Percentiles rank a stretch among this genome's conserved stretches.
phyloP scores from a whole-genome alignment of 2,888 invertebrate species.

The Sinotaia quadrata region DNA sequence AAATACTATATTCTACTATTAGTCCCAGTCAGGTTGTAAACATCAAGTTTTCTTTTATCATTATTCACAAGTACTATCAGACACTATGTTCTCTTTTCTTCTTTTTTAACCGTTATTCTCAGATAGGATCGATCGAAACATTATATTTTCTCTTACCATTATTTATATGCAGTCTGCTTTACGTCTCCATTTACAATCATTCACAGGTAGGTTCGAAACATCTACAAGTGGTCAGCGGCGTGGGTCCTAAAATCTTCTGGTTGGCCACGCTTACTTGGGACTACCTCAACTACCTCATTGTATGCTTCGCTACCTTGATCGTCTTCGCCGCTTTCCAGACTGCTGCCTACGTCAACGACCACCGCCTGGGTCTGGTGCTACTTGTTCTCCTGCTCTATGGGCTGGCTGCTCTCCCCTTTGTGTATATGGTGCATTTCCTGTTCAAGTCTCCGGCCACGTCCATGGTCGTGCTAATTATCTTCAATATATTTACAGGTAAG shows the following conservation, averaged over 20 bases:
- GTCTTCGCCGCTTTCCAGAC: conserved; percentile 77
- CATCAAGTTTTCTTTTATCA: neutral
- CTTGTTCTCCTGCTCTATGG: conserved; percentile 80
- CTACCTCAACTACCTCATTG: conserved; percentile 63
- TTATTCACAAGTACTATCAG: too few relatives aligned
- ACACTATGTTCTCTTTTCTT: too few relatives aligned
- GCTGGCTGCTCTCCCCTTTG: conserved; percentile 79
- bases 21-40: neutral
- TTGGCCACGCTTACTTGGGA: conserved; percentile 73
- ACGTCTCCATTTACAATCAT: too few relatives aligned
- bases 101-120: too few relatives aligned
- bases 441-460: conserved; percentile 84
- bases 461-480: conserved; percentile 81
- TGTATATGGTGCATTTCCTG: conserved; percentile 80
- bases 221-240: conserved; percentile 70
- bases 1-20: neutral
- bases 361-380: conserved; percentile 72
- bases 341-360: conserved; percentile 75
- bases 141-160: too few relatives aligned
- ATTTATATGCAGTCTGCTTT: too few relatives aligned
- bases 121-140: too few relatives aligned
- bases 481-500: conserved; percentile 82
- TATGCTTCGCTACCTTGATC: conserved; percentile 20
- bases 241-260: conserved; percentile 72
- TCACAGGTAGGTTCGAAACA: conserved; percentile 53